Base-by-base conservation (phyloP, 2,113 vertebrate species). In the Urocitellus parryii region DNA sequence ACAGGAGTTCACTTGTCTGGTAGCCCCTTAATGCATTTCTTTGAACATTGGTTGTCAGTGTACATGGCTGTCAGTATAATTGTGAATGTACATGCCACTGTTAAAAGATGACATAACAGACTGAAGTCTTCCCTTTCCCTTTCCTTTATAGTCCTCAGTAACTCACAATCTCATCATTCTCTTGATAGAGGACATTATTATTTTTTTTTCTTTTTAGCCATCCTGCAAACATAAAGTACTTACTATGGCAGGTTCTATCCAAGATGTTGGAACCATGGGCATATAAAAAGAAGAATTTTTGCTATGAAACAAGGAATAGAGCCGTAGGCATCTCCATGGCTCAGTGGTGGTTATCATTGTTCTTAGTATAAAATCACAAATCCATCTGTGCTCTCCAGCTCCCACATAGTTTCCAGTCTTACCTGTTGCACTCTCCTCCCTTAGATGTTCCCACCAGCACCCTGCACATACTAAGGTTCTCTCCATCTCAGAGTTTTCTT, bases 371-470 rank as follows among this genome's bases (percentile, higher is more conserved):
- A 51, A 77, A 58, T 67, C 39, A 51, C 24, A 58, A 29, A 18
- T 73, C 34, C n/a, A 11, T 58, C 65, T 0, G 14, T 8, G 39
- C 0, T 25, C 88, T 73, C 72, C 70, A 58, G 9, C 8, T n/a
- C 8, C 34, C 32, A 2, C 0, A 0, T 27, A 14, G 32, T 80
- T 83, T 56, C 20, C 12, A 56, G 22, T 42, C 10, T 22, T 45
- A 18, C 2, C 4, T n/a, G 4, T 14, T 39, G 3, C 20, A 5
- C 5, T 24, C 2, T 45, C 1, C 1, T 51, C n/a, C 18, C 16
- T 18, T 68, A 25, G 0, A 63, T 63, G 61, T 67, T 79, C 67
- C 32, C 32, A 8, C 53, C 0, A 37, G 27, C 14, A 29, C 5
- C 6, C 16, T 17, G 8, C 12, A 14, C 1, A 1, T 1, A 6